phyloP scores from a whole-genome alignment of 2,797 vertebrate species.

The Lepidocolaptes lacrymiger region DNA sequence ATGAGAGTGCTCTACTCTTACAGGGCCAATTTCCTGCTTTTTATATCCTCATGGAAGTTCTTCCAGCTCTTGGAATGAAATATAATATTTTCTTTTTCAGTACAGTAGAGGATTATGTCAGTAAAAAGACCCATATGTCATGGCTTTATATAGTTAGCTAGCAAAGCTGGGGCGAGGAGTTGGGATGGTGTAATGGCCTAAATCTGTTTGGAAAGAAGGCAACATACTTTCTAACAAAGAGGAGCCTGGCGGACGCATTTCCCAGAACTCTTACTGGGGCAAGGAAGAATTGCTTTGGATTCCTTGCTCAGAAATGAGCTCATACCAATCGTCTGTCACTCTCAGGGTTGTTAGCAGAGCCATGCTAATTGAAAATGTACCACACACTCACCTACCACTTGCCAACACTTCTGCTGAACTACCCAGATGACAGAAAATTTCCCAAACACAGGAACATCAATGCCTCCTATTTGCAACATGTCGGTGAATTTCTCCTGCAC shows the following conservation, averaged over 20 bases:
- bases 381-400: neutral
- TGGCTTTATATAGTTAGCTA: conserved; percentile 66
- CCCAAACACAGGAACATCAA: neutral
- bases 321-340: neutral
- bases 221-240: conserved; percentile 30
- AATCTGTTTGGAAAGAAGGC: conserved; percentile 33
- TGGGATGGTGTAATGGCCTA: neutral
- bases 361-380: neutral
- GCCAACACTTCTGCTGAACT: neutral
- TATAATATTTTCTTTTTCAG: conserved; percentile 71
- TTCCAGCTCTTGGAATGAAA: conserved; percentile 67
- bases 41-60: conserved; percentile 65
- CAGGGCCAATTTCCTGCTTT: conserved; percentile 60
- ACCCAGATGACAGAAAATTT: neutral
- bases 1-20: neutral
- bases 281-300: neutral
- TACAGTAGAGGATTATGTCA: conserved; percentile 65
- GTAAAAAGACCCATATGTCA: conserved; percentile 69
- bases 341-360: neutral
- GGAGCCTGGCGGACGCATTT: neutral
- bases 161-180: neutral
- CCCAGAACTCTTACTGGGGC: neutral
- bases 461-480: neutral
- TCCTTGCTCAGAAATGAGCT: conserved; percentile 10
- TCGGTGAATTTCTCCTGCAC: neutral